These are phyloP conservation scores for Antigone vipio DNA, from an alignment of 2,113 vertebrate species.

Conservation along the genomic window DNA sequence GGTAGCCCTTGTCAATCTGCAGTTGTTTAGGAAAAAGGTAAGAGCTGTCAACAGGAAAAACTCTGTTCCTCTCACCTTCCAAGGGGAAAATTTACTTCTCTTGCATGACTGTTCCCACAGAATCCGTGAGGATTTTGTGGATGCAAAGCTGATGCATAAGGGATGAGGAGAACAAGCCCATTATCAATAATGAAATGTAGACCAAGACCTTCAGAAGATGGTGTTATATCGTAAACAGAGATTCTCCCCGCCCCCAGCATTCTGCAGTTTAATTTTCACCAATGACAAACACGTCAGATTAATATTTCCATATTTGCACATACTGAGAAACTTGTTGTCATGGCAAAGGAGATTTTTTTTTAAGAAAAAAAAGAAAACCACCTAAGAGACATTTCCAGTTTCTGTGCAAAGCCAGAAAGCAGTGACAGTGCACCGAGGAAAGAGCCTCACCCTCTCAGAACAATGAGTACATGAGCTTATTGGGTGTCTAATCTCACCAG, in stretches of 20 bases:
- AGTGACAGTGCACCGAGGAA: constrained; percentile 3
- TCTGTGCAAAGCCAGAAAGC: constrained; percentile 21
- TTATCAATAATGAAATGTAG: neutral
- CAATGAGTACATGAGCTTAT: neutral
- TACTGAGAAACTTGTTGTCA: constrained; percentile 19
- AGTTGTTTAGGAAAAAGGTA: constrained; percentile 28
- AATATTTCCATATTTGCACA: constrained; percentile 10
- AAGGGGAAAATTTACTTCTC: neutral
- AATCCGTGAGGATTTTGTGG: neutral
- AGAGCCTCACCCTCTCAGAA: neutral
- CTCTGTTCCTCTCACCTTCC: neutral
- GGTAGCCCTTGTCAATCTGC: neutral
- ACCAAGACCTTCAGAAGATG: neutral
- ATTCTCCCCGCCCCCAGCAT: neutral
- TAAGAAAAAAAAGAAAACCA: neutral
- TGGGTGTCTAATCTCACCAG: neutral
- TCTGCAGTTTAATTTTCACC: neutral
- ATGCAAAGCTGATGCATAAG: neutral
- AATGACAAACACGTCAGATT: neutral
- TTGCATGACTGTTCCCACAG: neutral
- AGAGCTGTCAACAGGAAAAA: neutral
- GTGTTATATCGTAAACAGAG: neutral
- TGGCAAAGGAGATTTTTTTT: constrained; percentile 30
- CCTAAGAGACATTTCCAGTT: constrained; percentile 28
- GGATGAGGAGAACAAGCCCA: neutral